Base-by-base conservation (phyloP, 2,888 invertebrate genomes). In the Molorchus minor region DNA sequence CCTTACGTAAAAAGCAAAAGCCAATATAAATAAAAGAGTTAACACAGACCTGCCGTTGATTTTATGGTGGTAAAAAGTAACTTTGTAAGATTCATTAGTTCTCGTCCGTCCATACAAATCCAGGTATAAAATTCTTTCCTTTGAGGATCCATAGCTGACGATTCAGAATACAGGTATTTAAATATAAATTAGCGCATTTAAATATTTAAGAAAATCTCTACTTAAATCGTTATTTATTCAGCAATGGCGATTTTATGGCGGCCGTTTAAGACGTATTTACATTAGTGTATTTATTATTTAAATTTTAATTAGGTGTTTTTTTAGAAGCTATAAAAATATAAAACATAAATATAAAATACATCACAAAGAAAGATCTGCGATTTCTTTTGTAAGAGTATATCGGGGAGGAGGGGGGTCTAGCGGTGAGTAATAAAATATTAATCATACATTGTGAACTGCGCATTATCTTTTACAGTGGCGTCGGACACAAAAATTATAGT, bases 301-400 rank as follows among this genome's bases (percentile, higher is more conserved):
- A 73, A 74, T 74, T 73, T 69, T 74, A 76, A 76, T 76, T 74
- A 73, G 68, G 70, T 71, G 69, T 74, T 72, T 73, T 74, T 71
- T 71, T 71, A 71, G 68, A 72, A 69, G 68, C 68, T 68, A 73
- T 67, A 73, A 74, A 74, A 75, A 76, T 74, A 71, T 71, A 51
- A n/a, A 51, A 51, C 40, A 51, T 51, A 51, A 51, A 40, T 51
- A 44, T 44, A 29, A 51, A 51, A 73, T 71, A 73, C 38, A 30
- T 40, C 25, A 40, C 51, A 40, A 51, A 51, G 51, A 40, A 29
- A 29, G 51, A 40, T 36, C 33, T 40, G 25, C 51, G 51, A 13
- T 38, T 20, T 29, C 51, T 51, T 40, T 19, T 16, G 20, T 21
- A 51, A 51, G 40, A 40, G 40, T 29, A 19, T 13, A 58, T 55